Conservation (phyloP, 2,797 vertebrate genomes). For the Pangasius larnaudii region DNA sequence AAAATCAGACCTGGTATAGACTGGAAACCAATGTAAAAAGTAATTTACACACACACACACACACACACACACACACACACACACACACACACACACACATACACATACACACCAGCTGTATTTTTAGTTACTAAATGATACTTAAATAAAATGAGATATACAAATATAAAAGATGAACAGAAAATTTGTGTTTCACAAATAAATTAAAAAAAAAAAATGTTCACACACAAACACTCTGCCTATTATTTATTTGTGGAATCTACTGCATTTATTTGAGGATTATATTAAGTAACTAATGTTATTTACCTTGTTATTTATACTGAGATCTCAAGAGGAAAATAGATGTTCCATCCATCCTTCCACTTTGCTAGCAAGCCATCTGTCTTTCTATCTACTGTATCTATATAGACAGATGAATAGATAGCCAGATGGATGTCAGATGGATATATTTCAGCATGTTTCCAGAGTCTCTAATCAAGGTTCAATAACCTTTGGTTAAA, state of each 20-base stretch:
- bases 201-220: background rate
- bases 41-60: background rate
- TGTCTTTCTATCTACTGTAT: background rate
- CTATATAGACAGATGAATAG: background rate
- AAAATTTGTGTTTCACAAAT: background rate
- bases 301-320: background rate
- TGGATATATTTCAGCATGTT: background rate
- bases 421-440: background rate
- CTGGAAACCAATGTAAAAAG: background rate
- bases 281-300: background rate
- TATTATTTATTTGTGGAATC: background rate
- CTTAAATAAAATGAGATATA: background rate
- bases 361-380: background rate
- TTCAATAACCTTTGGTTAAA: background rate
- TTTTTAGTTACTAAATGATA: background rate
- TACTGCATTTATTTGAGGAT: background rate
- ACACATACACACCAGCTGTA: background rate
- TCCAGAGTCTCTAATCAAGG: background rate
- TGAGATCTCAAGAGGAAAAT: background rate
- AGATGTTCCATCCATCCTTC: background rate
- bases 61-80: too few relatives aligned
- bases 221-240: background rate
- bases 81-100: too few relatives aligned
- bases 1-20: background rate
- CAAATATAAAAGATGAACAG: background rate